Percentiles rank a stretch among this genome's conserved stretches.
phyloP scores from a whole-genome alignment of 2,888 invertebrate genomes.

The Leucophora obtusa region DNA sequence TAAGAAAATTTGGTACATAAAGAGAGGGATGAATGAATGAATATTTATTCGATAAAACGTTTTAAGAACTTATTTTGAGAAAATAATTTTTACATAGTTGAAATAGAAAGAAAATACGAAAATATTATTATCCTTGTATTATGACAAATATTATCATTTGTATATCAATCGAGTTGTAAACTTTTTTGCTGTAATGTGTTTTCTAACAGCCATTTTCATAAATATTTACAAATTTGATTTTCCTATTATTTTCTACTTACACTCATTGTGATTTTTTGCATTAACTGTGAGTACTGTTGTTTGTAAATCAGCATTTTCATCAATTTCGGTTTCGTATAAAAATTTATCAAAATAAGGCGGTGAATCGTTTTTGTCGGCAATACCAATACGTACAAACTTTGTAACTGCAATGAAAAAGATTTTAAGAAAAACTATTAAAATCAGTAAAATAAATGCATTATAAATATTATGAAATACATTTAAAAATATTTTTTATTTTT shows the following conservation, averaged over 20 bases:
- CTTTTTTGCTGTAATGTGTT: too few species aligned
- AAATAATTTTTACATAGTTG: too few species aligned
- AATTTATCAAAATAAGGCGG: constrained; percentile 98
- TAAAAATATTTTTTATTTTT: constrained; percentile 6
- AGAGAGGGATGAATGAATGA: too few species aligned
- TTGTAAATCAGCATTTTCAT: constrained; percentile 97
- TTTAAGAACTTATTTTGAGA: too few species aligned
- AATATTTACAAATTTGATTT: too few species aligned
- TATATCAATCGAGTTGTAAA: too few species aligned
- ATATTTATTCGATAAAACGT: too few species aligned
- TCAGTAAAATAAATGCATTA: not conserved
- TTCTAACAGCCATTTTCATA: too few species aligned
- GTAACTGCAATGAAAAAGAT: constrained; percentile 87
- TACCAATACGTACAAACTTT: constrained; percentile 97
- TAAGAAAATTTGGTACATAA: not conserved
- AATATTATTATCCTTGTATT: too few species aligned
- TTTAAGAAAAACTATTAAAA: constrained; percentile 28
- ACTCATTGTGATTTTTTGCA: constrained; percentile 99
- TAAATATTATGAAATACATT: not conserved
- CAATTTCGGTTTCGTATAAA: constrained; percentile 96
- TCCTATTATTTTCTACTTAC: constrained; percentile 85
- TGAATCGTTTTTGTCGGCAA: constrained; percentile 99
- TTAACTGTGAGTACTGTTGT: constrained; percentile 98
- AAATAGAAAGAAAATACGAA: too few species aligned
- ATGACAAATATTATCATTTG: too few species aligned